Conservation (phyloP, 2,113 vertebrate genomes). For the Perccottus glenii region DNA sequence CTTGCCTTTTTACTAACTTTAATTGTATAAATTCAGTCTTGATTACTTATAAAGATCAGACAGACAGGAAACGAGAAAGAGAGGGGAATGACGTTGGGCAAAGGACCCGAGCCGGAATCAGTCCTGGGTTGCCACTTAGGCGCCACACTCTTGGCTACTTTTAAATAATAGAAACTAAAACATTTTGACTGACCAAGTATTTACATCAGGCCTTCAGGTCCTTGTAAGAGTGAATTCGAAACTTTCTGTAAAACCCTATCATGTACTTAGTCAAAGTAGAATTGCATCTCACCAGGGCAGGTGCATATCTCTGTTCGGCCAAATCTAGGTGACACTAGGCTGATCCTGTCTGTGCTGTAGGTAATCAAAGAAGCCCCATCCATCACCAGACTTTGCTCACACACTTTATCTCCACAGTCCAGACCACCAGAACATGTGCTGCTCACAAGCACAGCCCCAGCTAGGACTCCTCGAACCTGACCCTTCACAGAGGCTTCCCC, state of each 20-base stretch:
- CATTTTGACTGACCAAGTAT: too few relatives aligned
- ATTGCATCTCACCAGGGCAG: slow-evolving; percentile 84
- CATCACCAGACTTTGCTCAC: slow-evolving; percentile 85
- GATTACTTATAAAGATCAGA: too few relatives aligned
- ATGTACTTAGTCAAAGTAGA: background rate
- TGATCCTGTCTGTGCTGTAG: slow-evolving; percentile 91
- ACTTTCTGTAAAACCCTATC: too few relatives aligned
- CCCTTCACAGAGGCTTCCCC: slow-evolving; percentile 76
- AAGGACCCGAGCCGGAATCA: too few relatives aligned
- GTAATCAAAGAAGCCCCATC: slow-evolving; percentile 84
- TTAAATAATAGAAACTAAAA: too few relatives aligned
- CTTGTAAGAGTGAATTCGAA: too few relatives aligned
- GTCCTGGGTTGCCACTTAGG: too few relatives aligned
- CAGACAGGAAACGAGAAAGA: too few relatives aligned
- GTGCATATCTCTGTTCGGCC: slow-evolving; percentile 86
- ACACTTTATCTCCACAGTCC: slow-evolving; percentile 89
- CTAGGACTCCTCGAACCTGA: slow-evolving; percentile 84
- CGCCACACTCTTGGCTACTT: too few relatives aligned
- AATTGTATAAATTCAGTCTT: background rate
- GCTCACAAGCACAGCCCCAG: slow-evolving; percentile 83
- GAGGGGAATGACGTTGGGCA: too few relatives aligned
- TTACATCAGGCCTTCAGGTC: too few relatives aligned
- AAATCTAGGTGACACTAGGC: slow-evolving; percentile 89
- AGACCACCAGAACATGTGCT: slow-evolving; percentile 87
- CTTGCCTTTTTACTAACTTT: background rate